Percentiles rank a stretch among this genome's conserved stretches.
Evolutionary conservation across 1,140 invertebrate species (phyloP).

Genomic region (Bicyclus anynana): DNA sequence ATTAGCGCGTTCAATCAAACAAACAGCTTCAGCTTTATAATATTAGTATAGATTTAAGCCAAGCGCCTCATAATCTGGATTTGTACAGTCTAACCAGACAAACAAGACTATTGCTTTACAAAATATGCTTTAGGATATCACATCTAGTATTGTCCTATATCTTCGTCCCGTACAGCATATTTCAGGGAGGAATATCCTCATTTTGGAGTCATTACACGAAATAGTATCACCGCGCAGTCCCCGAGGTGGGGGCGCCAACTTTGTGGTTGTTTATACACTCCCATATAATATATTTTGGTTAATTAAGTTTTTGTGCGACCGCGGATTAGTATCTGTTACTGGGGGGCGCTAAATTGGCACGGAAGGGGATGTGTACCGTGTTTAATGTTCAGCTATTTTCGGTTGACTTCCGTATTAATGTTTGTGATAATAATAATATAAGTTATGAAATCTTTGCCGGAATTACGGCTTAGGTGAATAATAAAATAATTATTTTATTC

Average conservation of each 20-base stretch:
- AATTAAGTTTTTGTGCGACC: constrained; percentile 71
- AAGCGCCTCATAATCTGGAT: too few relatives aligned
- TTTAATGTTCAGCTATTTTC: constrained; percentile 10
- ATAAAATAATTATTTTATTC: too few relatives aligned
- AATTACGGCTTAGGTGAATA: too few relatives aligned
- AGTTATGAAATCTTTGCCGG: neutral
- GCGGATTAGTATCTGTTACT: constrained; percentile 41
- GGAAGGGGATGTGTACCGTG: constrained; percentile 8
- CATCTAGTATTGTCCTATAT: constrained; percentile 13
- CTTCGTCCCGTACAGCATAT: constrained; percentile 37
- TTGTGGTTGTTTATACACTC: constrained; percentile 62
- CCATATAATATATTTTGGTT: constrained; percentile 71
- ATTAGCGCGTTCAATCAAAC: too few relatives aligned
- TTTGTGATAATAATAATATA: neutral
- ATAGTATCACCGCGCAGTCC: constrained; percentile 69
- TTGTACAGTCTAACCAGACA: too few relatives aligned
- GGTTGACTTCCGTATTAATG: neutral
- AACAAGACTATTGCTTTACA: too few relatives aligned
- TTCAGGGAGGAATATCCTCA: constrained; percentile 63
- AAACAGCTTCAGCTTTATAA: too few relatives aligned
- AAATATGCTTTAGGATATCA: too few relatives aligned
- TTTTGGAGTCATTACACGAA: constrained; percentile 76
- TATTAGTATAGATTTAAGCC: too few relatives aligned
- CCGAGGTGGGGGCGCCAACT: constrained; percentile 51
- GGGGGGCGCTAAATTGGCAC: constrained; percentile 24